These are phyloP conservation scores for Chascanopsetta lugubris DNA, from an alignment of 2,113 vertebrate genomes.

Conservation along the genomic window DNA sequence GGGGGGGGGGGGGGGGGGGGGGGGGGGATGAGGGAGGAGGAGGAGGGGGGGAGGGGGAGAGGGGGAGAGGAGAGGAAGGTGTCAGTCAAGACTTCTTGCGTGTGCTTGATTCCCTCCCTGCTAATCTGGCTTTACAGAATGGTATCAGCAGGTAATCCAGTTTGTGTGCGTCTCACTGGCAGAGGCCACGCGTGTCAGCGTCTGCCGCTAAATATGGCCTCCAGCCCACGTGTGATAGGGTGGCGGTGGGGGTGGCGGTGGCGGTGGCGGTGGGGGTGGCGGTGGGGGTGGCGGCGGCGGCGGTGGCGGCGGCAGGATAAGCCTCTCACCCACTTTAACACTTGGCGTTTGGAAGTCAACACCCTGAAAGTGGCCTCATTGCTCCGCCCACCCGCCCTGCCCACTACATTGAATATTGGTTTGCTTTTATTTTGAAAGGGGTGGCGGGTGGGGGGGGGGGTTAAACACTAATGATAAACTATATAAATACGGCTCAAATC, in stretches of 20 bases:
- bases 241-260: background rate
- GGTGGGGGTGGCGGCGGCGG: no score
- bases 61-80: no score
- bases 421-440: background rate
- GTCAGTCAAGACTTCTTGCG: conserved; percentile 19
- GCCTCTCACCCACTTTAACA: conserved; percentile 10
- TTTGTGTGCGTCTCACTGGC: conserved; percentile 57
- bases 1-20: background rate
- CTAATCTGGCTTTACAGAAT: conserved; percentile 75
- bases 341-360: conserved; percentile 18
- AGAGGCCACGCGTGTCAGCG: conserved; percentile 66
- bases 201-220: conserved; percentile 65
- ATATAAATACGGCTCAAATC: no score
- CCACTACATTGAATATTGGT: no score
- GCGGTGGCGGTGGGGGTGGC: background rate
- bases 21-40: background rate
- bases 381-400: no score
- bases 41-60: background rate
- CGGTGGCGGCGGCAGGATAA: no score
- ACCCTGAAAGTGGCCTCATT: conserved; percentile 5
- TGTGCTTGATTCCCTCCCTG: conserved; percentile 49
- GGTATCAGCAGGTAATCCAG: conserved; percentile 73
- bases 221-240: conserved; percentile 13
- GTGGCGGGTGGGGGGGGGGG: no score
- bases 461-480: no score